phyloP scores from a whole-genome alignment of 2,888 invertebrate genomes.

The Nycteola revayana region DNA sequence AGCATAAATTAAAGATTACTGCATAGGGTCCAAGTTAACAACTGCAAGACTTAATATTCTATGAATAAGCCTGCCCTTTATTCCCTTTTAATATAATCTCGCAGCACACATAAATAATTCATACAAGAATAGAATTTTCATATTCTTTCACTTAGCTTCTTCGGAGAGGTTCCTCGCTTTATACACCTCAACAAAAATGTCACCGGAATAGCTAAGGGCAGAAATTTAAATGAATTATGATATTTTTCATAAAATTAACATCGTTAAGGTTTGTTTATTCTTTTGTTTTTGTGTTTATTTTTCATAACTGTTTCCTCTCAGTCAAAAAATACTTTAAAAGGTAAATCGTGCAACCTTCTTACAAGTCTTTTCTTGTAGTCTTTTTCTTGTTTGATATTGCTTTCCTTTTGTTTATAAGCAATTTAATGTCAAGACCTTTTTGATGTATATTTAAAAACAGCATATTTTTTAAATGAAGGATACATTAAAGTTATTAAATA shows the following conservation, averaged over 20 bases:
- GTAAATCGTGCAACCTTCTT: no score
- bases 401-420: no score
- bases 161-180: slow-evolving; percentile 29
- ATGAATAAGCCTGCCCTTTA: slow-evolving; percentile 30
- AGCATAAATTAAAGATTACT: slow-evolving; percentile 14
- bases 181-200: slow-evolving; percentile 34
- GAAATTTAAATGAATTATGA: slow-evolving; percentile 32
- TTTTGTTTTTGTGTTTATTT: slow-evolving; percentile 26
- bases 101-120: slow-evolving; percentile 45
- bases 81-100: slow-evolving; percentile 33
- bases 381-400: no score
- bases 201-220: slow-evolving; percentile 22
- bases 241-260: slow-evolving; percentile 29
- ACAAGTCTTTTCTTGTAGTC: no score
- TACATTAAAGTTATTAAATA: no score
- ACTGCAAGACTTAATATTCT: slow-evolving; percentile 26
- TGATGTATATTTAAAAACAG: no score
- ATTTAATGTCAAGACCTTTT: no score
- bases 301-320: no score
- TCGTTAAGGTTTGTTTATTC: slow-evolving; percentile 24
- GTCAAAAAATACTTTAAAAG: no score
- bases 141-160: slow-evolving; percentile 47
- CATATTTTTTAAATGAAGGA: no score
- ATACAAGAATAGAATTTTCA: slow-evolving; percentile 51
- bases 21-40: slow-evolving; percentile 15